A percentile compares a stretch with the other conserved stretches of the same genome.
phyloP scores from a whole-genome alignment of 2,113 vertebrate species.

The Lanius ludovicianus region DNA sequence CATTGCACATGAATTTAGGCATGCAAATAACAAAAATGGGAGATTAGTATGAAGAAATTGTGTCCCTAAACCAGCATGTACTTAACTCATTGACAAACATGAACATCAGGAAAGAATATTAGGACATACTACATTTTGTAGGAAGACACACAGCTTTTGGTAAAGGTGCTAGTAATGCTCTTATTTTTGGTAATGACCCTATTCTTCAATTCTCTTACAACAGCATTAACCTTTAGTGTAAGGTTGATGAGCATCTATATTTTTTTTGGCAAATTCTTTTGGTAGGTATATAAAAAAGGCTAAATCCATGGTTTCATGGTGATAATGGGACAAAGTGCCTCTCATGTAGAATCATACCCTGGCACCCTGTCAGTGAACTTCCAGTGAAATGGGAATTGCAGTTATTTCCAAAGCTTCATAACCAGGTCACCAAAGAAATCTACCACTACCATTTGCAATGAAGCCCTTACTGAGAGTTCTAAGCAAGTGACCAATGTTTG shows the following conservation, averaged over 20 bases:
- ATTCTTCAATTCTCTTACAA: background rate
- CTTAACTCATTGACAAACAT: constrained; percentile 18
- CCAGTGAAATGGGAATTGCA: background rate
- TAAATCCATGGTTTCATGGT: background rate
- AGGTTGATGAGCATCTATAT: background rate
- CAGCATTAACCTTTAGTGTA: background rate
- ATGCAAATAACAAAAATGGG: constrained; percentile 36
- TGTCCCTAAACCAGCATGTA: constrained; percentile 15
- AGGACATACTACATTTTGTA: background rate
- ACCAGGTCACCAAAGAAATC: background rate
- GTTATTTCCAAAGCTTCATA: background rate
- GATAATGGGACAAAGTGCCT: background rate
- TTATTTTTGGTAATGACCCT: background rate
- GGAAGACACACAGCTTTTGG: background rate
- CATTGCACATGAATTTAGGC: constrained; percentile 12
- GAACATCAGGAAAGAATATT: background rate
- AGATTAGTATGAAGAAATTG: background rate
- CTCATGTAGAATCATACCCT: background rate
- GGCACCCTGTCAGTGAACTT: background rate
- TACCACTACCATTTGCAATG: background rate
- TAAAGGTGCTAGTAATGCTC: background rate
- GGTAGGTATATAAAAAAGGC: background rate
- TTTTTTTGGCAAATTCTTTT: background rate
- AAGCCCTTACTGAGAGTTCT: background rate
- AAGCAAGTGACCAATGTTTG: background rate